These are phyloP conservation scores for Esox masquinongy DNA, from an alignment of 2,797 vertebrate genomes.

Conservation along the genomic window DNA sequence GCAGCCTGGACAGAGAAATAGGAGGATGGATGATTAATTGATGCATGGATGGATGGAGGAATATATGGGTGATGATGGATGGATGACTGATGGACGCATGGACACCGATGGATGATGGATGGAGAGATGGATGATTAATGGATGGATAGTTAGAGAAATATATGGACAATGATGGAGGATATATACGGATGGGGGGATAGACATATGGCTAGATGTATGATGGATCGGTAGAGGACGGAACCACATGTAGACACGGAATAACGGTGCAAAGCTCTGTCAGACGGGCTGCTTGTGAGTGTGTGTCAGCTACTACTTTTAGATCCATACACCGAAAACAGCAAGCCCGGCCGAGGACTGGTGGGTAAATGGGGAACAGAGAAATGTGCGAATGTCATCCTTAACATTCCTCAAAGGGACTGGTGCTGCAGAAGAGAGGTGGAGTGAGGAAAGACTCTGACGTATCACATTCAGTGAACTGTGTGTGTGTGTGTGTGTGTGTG, in stretches of 20 bases:
- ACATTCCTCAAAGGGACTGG: slow-evolving; percentile 38
- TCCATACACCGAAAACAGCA: not conserved
- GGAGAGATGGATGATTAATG: slow-evolving; percentile 5
- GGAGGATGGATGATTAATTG: too few species aligned
- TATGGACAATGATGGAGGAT: too few species aligned
- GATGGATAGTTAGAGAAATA: slow-evolving; percentile 18
- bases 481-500: slow-evolving; percentile 11
- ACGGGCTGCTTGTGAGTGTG: not conserved
- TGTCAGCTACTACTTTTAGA: slow-evolving; percentile 4
- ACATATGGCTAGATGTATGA: too few species aligned
- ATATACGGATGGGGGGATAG: too few species aligned
- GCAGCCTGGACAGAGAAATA: not conserved
- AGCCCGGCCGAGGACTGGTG: slow-evolving; percentile 5
- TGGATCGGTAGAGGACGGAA: too few species aligned
- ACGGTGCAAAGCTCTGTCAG: not conserved
- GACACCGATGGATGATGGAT: not conserved
- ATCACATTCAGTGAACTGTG: slow-evolving; percentile 30
- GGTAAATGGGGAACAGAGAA: slow-evolving; percentile 26
- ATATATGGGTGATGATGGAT: too few species aligned
- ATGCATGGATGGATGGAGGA: not conserved
- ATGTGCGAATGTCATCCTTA: slow-evolving; percentile 56
- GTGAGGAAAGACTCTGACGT: slow-evolving; percentile 30
- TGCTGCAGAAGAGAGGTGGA: slow-evolving; percentile 27
- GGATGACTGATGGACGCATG: too few species aligned
- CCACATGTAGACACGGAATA: not conserved